Base-by-base conservation (phyloP, 2,797 vertebrate genomes). In the Malacoctenus gilli region DNA sequence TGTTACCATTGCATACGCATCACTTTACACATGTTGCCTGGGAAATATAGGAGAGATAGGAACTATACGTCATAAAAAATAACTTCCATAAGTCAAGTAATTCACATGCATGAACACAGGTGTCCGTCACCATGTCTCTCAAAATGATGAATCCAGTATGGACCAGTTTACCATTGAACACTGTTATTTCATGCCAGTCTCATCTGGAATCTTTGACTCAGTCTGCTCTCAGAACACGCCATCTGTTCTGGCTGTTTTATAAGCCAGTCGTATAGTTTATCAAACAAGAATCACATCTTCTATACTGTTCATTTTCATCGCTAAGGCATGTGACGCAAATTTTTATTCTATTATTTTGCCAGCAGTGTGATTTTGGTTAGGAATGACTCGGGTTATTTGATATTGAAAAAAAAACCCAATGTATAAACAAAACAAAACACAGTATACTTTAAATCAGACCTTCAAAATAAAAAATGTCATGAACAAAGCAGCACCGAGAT, bases 321-420 rank as follows among this genome's bases (percentile, higher is more conserved):
- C 56, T 59, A 43, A 75, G 56, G 69, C 59, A 65, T 70, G 25
- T 61, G 67, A 59, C 47, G 25, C 53, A 77, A 57, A 32, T 36
- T 28, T 52, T 68, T 58, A 68, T 59, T 67, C 77, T 30, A 52
- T 60, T 67, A 18, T 65, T 77, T 83, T 61, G 38, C 59, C 48
- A 79, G 48, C 43, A 48, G 77, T 85, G 79, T 83, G 77, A 86
- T 79, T 84, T 86, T 63, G 49, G 38, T 73, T 55, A 82, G 57
- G 46, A 66, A 74, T 55, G 50, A 55, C 22, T 47, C n/a, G n/a
- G n/a, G n/a, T n/a, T n/a, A n/a, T n/a, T n/a, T n/a, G n/a, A n/a
- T n/a, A 77, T 23, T 30, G 61, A 54, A 67, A 47, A 73, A 23
- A 0, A 74, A 63, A 54, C 38, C 61, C 77, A 62, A 65, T 83